Conservation (phyloP, 2,888 invertebrate species). For the Tetramorium bicarinatum region DNA sequence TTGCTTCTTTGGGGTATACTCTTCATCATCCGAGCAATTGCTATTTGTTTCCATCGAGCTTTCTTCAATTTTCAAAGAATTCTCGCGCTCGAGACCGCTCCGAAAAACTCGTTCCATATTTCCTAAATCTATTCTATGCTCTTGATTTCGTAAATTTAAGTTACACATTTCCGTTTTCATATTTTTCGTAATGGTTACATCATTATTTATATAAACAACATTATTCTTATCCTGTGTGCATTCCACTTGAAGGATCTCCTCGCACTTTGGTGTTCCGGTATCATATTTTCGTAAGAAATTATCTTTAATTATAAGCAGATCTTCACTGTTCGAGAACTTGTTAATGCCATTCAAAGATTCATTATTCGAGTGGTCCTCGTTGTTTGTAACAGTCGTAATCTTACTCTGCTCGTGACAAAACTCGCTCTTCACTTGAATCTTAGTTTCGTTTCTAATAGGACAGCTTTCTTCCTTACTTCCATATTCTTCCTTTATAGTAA, state of each 20-base stretch:
- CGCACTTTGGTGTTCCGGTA: slow-evolving; percentile 73
- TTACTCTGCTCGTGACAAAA: slow-evolving; percentile 67
- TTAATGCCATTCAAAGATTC: slow-evolving; percentile 73
- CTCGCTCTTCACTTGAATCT: slow-evolving; percentile 72
- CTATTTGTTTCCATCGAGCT: slow-evolving; percentile 75
- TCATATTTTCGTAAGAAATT: slow-evolving; percentile 80
- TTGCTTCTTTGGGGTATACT: slow-evolving; percentile 85
- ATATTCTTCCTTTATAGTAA: slow-evolving; percentile 69
- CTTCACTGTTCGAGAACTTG: slow-evolving; percentile 80
- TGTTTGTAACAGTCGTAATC: slow-evolving; percentile 63
- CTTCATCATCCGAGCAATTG: slow-evolving; percentile 84
- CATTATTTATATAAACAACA: slow-evolving; percentile 81
- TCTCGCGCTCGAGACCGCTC: slow-evolving; percentile 79
- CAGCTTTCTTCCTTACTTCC: slow-evolving; percentile 66
- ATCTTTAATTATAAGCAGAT: slow-evolving; percentile 79
- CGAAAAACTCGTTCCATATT: slow-evolving; percentile 83
- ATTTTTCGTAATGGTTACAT: slow-evolving; percentile 83
- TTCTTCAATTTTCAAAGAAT: slow-evolving; percentile 76
- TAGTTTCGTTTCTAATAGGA: slow-evolving; percentile 70
- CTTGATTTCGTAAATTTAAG: slow-evolving; percentile 74
- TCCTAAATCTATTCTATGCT: slow-evolving; percentile 83
- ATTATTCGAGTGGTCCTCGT: slow-evolving; percentile 69
- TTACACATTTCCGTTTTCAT: slow-evolving; percentile 75
- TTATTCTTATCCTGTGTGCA: slow-evolving; percentile 77
- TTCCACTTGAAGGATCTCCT: slow-evolving; percentile 72